phyloP scores from a whole-genome alignment of 2,797 vertebrate genomes.

The Melanotaenia maccullochi region DNA sequence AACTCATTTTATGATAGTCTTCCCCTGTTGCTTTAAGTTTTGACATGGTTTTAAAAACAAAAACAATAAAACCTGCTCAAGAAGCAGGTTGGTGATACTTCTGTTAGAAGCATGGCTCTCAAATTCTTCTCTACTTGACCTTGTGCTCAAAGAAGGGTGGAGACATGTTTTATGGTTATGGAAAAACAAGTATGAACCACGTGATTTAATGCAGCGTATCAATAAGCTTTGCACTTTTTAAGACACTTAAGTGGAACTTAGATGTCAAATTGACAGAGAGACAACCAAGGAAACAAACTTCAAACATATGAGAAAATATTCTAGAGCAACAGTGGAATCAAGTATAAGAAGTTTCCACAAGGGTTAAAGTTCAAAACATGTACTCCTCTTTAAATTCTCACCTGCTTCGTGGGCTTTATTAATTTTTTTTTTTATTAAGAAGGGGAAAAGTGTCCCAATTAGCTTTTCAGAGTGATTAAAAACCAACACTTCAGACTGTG shows the following conservation, averaged over 20 bases:
- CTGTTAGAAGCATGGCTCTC: not conserved
- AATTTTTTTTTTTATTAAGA: not conserved
- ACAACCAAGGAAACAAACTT: not conserved
- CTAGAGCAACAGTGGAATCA: not conserved
- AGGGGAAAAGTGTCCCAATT: not conserved
- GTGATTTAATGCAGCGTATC: not conserved
- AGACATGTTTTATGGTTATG: not conserved
- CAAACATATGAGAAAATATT: not conserved
- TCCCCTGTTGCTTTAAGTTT: not conserved
- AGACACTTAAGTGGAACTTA: not conserved
- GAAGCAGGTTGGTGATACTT: not conserved
- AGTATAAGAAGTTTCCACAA: not conserved
- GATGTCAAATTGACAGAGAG: not conserved
- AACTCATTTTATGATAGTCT: not conserved
- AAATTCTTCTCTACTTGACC: constrained; percentile 3
- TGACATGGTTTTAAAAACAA: not conserved
- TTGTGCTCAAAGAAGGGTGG: not conserved
- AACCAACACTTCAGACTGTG: not conserved
- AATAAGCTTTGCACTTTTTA: not conserved
- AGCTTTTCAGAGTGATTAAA: not conserved
- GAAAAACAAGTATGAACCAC: not conserved
- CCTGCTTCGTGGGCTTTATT: too few relatives aligned
- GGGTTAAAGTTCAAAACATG: not conserved
- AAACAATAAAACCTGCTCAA: not conserved
- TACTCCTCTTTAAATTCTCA: not conserved